Conservation (phyloP, 2,113 vertebrate species). For the Calypte anna region DNA sequence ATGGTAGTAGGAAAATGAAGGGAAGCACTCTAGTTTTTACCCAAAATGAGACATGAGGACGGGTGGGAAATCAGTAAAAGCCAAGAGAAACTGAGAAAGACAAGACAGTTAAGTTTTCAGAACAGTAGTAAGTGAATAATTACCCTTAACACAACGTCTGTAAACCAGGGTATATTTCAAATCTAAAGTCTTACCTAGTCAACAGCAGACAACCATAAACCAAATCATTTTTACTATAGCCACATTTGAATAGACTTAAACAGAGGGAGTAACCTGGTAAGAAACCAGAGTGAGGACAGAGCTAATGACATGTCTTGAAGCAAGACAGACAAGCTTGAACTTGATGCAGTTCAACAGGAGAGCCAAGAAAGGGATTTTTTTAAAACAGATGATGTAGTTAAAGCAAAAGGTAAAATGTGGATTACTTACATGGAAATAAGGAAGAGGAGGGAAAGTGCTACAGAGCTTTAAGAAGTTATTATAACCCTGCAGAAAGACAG, state of each 20-base stretch:
- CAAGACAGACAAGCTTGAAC: conserved; percentile 51
- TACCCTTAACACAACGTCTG: neutral
- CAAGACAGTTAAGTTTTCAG: neutral
- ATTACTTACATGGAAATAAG: neutral
- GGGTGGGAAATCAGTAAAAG: neutral
- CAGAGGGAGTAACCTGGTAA: conserved; percentile 17
- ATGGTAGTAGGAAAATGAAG: neutral
- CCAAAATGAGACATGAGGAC: neutral
- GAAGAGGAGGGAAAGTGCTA: neutral
- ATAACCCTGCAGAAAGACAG: neutral
- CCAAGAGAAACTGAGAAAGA: neutral
- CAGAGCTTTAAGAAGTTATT: neutral
- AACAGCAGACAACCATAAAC: neutral
- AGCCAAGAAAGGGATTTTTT: conserved; percentile 49
- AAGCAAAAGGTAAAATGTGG: conserved; percentile 22
- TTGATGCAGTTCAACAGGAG: conserved; percentile 42
- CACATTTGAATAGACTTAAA: neutral
- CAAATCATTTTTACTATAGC: neutral
- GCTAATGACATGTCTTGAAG: conserved; percentile 33
- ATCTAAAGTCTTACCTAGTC: neutral
- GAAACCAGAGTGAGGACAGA: conserved; percentile 46
- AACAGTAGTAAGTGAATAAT: neutral
- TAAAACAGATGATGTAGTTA: neutral
- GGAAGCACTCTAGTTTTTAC: neutral
- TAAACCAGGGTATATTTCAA: neutral